Conservation (phyloP, 2,888 invertebrate species). For the Ormyrus pomaceus region DNA sequence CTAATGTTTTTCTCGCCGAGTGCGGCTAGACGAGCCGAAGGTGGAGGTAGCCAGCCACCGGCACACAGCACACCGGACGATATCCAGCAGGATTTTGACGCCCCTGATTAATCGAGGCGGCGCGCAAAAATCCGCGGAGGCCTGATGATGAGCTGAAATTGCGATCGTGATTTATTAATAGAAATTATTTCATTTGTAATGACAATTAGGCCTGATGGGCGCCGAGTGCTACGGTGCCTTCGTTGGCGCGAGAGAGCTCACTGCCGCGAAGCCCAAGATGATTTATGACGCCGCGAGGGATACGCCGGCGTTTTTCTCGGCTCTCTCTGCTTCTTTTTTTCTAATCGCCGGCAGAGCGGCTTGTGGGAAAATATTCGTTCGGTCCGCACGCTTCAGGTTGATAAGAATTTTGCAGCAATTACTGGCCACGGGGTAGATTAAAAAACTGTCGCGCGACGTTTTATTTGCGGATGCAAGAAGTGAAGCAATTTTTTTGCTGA, state of each 20-base stretch:
- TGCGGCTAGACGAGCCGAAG: not conserved
- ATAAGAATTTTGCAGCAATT: constrained; percentile 25
- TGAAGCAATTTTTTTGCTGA: too few species aligned
- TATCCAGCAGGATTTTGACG: constrained; percentile 42
- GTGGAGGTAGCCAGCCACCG: not conserved
- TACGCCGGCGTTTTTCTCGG: constrained; percentile 16
- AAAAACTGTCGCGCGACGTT: too few species aligned
- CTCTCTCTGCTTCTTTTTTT: not conserved
- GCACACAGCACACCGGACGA: not conserved
- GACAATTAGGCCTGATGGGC: constrained; percentile 40
- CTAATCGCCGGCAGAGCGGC: not conserved
- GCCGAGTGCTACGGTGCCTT: not conserved
- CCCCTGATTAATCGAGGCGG: constrained; percentile 48
- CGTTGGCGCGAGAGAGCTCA: constrained; percentile 5
- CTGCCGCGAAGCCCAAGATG: constrained; percentile 7
- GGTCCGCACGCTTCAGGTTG: not conserved
- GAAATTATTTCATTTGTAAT: constrained; percentile 55
- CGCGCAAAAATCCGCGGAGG: constrained; percentile 19
- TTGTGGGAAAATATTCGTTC: constrained; percentile 36
- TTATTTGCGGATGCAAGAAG: too few species aligned
- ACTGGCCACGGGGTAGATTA: too few species aligned
- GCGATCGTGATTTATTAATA: constrained; percentile 53
- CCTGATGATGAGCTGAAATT: constrained; percentile 31
- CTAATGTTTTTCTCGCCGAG: constrained; percentile 33
- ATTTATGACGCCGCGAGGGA: constrained; percentile 37